Evolutionary conservation across 2,113 vertebrate species (phyloP).

Genomic region (Brevimyrus niger): DNA sequence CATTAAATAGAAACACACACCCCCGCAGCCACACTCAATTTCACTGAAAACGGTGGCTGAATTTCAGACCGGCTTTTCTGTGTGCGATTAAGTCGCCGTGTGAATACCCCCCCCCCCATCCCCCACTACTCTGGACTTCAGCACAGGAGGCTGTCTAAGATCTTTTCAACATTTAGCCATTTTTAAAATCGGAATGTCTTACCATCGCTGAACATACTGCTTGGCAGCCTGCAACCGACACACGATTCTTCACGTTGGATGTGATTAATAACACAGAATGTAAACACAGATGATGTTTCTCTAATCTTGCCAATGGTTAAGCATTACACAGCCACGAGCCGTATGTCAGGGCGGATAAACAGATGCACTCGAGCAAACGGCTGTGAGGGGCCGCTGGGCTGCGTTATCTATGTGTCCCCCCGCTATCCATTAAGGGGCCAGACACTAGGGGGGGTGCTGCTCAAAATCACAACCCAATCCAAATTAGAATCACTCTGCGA

Average conservation of each 20-base stretch:
- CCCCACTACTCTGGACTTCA: neutral
- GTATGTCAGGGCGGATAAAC: neutral
- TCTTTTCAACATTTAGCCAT: neutral
- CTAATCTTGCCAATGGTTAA: neutral
- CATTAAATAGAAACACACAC: neutral
- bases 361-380: neutral
- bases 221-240: neutral
- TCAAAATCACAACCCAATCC: neutral
- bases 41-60: neutral
- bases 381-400: neutral
- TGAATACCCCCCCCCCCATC: neutral
- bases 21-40: neutral
- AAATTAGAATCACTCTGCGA: neutral
- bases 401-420: neutral
- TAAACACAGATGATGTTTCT: neutral
- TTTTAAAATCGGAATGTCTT: neutral
- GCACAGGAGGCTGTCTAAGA: neutral
- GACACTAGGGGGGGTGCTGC: neutral
- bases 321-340: neutral
- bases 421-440: neutral
- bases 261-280: neutral
- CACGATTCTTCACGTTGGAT: neutral
- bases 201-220: neutral
- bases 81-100: neutral
- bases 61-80: neutral